Conservation (phyloP, 2,888 invertebrate genomes). For the Ypsolopha sequella region DNA sequence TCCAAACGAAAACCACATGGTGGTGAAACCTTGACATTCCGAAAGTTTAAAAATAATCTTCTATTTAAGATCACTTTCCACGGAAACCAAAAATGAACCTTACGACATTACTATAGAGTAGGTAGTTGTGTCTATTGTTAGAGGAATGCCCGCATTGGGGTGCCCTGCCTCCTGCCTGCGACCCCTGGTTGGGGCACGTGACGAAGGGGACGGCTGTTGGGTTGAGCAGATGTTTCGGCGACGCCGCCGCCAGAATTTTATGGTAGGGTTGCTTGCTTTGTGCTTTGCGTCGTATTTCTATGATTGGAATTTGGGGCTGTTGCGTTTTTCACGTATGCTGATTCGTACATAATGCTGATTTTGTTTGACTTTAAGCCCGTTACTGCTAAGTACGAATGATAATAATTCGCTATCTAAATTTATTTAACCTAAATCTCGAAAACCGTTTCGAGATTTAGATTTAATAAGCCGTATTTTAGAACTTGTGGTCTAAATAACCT, state of each 20-base stretch:
- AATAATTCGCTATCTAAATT: too few relatives aligned
- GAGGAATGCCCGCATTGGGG: slow-evolving; percentile 52
- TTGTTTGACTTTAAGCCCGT: too few relatives aligned
- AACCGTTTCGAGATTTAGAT: too few relatives aligned
- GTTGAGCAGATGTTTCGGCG: too few relatives aligned
- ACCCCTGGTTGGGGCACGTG: slow-evolving; percentile 63
- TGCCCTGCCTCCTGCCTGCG: slow-evolving; percentile 25
- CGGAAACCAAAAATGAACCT: slow-evolving; percentile 28
- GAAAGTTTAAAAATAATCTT: slow-evolving; percentile 61
- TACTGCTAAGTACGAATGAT: too few relatives aligned
- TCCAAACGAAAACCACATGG: slow-evolving; percentile 53
- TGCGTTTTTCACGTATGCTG: too few relatives aligned
- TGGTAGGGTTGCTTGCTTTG: slow-evolving; percentile 29
- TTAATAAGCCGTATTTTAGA: too few relatives aligned
- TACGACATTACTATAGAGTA: slow-evolving; percentile 27
- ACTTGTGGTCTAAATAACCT: too few relatives aligned
- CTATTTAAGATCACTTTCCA: slow-evolving; percentile 40
- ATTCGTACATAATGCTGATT: too few relatives aligned
- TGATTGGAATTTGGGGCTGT: background rate
- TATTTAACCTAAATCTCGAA: too few relatives aligned
- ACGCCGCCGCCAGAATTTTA: slow-evolving; percentile 8
- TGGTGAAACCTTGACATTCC: slow-evolving; percentile 66
- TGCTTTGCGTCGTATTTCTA: too few relatives aligned
- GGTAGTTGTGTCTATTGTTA: slow-evolving; percentile 18
- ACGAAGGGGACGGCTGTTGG: slow-evolving; percentile 28